These are phyloP conservation scores for Microcebus murinus DNA, from an alignment of 2,113 vertebrate genomes.

Conservation along the genomic window DNA sequence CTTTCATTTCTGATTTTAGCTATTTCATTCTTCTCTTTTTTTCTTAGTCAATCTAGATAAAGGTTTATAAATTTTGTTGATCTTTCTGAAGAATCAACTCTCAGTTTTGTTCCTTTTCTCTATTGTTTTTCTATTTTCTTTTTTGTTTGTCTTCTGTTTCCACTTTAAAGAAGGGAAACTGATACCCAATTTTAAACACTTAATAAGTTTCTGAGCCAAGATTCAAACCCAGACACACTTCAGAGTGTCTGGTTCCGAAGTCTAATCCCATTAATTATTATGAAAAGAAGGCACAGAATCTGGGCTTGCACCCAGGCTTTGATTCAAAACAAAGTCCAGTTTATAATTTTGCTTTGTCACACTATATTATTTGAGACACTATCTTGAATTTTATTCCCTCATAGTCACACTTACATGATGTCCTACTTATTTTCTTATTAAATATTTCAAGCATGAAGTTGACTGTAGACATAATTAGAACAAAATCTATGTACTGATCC, in stretches of 20 bases:
- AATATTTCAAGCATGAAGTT: conserved; percentile 54
- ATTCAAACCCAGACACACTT: not conserved
- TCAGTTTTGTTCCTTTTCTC: not conserved
- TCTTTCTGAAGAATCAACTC: not conserved
- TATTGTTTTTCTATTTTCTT: not conserved
- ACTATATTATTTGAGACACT: not conserved
- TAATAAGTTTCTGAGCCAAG: not conserved
- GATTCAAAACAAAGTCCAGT: not conserved
- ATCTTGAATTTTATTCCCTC: conserved; percentile 42
- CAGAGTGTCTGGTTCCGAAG: not conserved
- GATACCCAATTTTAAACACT: not conserved
- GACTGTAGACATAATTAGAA: conserved; percentile 47
- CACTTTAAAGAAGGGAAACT: not conserved
- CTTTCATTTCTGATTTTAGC: conserved; percentile 35
- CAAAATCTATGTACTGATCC: not conserved
- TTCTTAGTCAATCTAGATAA: not conserved
- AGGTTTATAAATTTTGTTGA: not conserved
- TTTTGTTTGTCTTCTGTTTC: not conserved
- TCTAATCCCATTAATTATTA: not conserved
- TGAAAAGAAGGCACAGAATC: not conserved
- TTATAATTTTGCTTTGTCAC: not conserved
- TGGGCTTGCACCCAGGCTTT: not conserved
- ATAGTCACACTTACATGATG: conserved; percentile 10
- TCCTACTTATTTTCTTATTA: conserved; percentile 55
- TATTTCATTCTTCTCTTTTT: not conserved